Conservation (phyloP, 2,113 vertebrate species). For the Bufo gargarizans region DNA sequence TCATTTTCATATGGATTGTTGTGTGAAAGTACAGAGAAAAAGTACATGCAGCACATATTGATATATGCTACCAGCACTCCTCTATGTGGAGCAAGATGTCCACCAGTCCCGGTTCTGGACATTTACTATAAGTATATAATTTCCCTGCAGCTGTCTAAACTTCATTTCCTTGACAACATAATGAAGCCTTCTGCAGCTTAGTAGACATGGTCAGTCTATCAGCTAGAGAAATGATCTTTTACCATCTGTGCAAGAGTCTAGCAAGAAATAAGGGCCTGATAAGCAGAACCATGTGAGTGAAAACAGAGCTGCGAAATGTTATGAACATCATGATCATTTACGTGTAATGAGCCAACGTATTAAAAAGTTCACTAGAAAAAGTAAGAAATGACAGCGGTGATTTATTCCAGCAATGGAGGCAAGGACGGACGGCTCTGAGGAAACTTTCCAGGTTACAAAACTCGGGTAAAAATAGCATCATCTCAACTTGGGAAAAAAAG, state of each 20-base stretch:
- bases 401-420: slow-evolving; percentile 9
- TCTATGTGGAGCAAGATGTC: not conserved
- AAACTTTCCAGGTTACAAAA: slow-evolving; percentile 51
- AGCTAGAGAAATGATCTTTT: not conserved
- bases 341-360: slow-evolving; percentile 27
- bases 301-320: not conserved
- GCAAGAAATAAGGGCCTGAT: not conserved
- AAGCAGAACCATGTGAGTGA: slow-evolving; percentile 32
- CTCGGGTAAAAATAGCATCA: slow-evolving; percentile 51
- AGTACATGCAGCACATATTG: too few relatives aligned
- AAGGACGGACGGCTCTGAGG: not conserved
- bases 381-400: slow-evolving; percentile 16
- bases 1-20: too few relatives aligned
- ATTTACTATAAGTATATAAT: not conserved
- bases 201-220: slow-evolving; percentile 17
- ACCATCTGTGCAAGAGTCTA: not conserved
- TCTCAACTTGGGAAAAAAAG: slow-evolving; percentile 7
- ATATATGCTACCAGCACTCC: too few relatives aligned
- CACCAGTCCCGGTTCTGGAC: not conserved
- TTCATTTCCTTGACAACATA: not conserved
- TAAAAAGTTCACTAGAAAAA: slow-evolving; percentile 37
- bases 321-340: not conserved
- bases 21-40: too few relatives aligned
- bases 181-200: not conserved
- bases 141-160: not conserved